Base-by-base conservation (phyloP, 2,888 invertebrate species). In the Caenorhabditis sp. region DNA sequence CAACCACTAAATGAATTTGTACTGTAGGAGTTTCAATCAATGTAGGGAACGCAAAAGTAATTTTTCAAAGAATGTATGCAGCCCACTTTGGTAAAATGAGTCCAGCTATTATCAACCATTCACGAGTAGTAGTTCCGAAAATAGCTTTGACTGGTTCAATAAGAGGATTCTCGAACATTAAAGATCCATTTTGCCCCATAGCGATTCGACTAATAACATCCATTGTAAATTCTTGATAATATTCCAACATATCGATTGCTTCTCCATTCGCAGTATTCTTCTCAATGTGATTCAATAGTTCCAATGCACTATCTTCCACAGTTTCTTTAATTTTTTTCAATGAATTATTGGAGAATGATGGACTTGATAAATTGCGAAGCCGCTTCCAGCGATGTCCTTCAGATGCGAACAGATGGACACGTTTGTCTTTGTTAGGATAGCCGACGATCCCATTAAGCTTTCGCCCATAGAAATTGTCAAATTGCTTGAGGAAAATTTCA, bases 381-480 rank as follows among this genome's bases (percentile, higher is more conserved):
- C 90, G 84, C 79, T 90, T 89, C 90, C 90, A 91, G 25, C 89
- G 82, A 43, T 88, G 85, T 12, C 89, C 89, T 1, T 88, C 82
- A 1, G 59, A 88, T 83, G 84, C 83, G 68, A 89, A 88, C 84
- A 89, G 20, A 58, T 74, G 49, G 12, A 36, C 53, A 0, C 60
- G 26, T 43, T 60, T 52, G 38, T 63, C 63, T 36, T 59, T 78
- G 36, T 85, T 81, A 1, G 77, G 76, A 68, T 86, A 77, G 23
- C 64, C 60, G 5, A 10, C 8, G 17, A 43, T 43, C 14, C 43
- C 43, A 14, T 43, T 43, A 14, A 43, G 43, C 84, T 89, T 89
- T 81, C 89, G 73, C 1, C 87, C 88, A 63, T 89, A 88, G 78
- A 90, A 90, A 56, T 85, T 83, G 58, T 87, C 86, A 73, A 89